Conservation (phyloP, 2,113 vertebrate genomes). For the Oxygymnocypris stewartii region DNA sequence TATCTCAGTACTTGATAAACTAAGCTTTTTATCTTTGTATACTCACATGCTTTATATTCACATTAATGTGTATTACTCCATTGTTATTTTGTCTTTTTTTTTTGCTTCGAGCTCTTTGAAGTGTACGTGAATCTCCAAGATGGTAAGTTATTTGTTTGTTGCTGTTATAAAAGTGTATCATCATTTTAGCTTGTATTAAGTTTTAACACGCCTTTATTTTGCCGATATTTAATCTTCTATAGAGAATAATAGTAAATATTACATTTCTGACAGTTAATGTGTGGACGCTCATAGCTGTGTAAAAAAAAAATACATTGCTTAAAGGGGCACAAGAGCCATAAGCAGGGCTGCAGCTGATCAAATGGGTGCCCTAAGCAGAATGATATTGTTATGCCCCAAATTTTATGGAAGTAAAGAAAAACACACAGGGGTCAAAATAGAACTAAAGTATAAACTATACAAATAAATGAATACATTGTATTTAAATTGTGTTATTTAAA, state of each 20-base stretch:
- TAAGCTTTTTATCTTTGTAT: not conserved
- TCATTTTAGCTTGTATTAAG: not conserved
- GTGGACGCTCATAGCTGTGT: not conserved
- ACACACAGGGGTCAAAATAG: too few species aligned
- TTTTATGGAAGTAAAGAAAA: too few species aligned
- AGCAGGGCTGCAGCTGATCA: too few species aligned
- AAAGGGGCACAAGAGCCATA: not conserved
- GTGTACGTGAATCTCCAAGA: not conserved
- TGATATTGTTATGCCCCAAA: too few species aligned
- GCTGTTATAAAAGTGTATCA: not conserved
- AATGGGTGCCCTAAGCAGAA: too few species aligned
- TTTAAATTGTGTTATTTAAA: too few species aligned
- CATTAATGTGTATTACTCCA: not conserved
- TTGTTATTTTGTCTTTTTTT: not conserved
- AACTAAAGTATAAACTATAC: too few species aligned
- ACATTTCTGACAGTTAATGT: not conserved
- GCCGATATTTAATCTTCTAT: not conserved
- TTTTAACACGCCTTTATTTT: not conserved
- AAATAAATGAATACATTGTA: too few species aligned
- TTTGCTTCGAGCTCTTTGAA: not conserved
- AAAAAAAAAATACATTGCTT: not conserved
- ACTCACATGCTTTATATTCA: too few species aligned
- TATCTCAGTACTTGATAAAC: not conserved
- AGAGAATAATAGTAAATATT: not conserved
- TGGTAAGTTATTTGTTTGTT: slow-evolving; percentile 17